A percentile compares a stretch with the other conserved stretches of the same genome.
Evolutionary conservation across 2,888 invertebrate genomes (phyloP).

Genomic region (Eretmocerus hayati): DNA sequence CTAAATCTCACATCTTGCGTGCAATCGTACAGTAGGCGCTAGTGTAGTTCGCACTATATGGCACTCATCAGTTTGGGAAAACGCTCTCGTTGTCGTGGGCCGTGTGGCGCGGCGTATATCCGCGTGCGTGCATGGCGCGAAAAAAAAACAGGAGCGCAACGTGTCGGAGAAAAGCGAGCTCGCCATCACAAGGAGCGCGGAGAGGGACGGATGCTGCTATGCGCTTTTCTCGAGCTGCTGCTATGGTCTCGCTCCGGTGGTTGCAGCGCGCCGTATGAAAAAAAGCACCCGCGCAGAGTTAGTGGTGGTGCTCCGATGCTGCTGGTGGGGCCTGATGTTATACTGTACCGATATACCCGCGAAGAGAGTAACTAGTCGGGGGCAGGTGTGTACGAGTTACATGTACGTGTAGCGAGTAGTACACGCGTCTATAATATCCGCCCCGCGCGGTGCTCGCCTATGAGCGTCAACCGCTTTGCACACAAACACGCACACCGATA

Average conservation of each 20-base stretch:
- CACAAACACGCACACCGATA: slow-evolving; percentile 8
- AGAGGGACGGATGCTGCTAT: slow-evolving; percentile 27
- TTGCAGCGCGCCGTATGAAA: slow-evolving; percentile 19
- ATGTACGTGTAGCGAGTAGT: too few species aligned
- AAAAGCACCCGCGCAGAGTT: background rate
- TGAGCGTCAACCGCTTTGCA: too few species aligned
- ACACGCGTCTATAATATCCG: background rate
- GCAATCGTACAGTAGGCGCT: too few species aligned
- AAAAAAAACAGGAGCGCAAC: slow-evolving; percentile 5
- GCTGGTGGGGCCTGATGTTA: background rate
- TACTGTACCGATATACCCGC: too few species aligned
- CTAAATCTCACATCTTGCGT: too few species aligned
- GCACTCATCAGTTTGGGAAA: too few species aligned
- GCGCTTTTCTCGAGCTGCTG: slow-evolving; percentile 33
- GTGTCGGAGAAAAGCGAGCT: slow-evolving; percentile 10
- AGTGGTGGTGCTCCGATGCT: slow-evolving; percentile 14
- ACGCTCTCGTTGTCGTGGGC: too few species aligned
- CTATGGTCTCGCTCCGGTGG: slow-evolving; percentile 38
- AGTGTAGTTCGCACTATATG: too few species aligned
- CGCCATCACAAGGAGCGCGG: background rate
- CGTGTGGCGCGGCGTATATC: background rate
- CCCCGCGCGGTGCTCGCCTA: too few species aligned
- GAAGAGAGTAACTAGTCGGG: too few species aligned
- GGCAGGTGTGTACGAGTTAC: background rate
- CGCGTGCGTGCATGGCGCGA: background rate